These are phyloP conservation scores for Noctua fimbriata DNA, from an alignment of 2,888 invertebrate genomes.

Conservation along the genomic window DNA sequence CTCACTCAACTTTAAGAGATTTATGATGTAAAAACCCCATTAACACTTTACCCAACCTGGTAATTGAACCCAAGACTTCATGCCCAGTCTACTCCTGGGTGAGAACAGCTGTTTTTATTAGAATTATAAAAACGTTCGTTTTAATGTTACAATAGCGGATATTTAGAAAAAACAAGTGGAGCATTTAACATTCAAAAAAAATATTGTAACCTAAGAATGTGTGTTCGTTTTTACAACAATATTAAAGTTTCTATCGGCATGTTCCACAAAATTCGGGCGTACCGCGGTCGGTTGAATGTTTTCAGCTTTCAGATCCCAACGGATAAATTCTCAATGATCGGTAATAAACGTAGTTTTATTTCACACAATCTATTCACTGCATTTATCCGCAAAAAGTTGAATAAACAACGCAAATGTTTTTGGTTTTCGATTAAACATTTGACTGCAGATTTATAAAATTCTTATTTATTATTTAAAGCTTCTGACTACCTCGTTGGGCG, in stretches of 20 bases:
- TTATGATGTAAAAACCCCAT: neutral
- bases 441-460: neutral
- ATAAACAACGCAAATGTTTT: conserved; percentile 8
- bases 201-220: neutral
- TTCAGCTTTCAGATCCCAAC: conserved; percentile 30
- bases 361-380: conserved; percentile 24
- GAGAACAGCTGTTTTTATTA: neutral
- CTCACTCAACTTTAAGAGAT: neutral
- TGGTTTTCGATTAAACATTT: neutral
- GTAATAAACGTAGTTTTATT: conserved; percentile 43
- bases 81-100: neutral
- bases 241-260: conserved; percentile 13
- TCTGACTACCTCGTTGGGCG: too few species aligned
- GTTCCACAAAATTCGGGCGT: conserved; percentile 17
- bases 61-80: neutral
- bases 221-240: conserved; percentile 22
- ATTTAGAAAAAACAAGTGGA: neutral
- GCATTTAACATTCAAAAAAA: neutral
- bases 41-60: neutral
- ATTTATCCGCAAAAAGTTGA: conserved; percentile 26
- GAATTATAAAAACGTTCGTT: neutral
- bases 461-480: too few species aligned
- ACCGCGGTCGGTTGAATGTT: conserved; percentile 27
- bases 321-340: conserved; percentile 37
- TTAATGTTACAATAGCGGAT: neutral